Conservation (phyloP, 1,140 invertebrate genomes). For the Antheraea pernyi region DNA sequence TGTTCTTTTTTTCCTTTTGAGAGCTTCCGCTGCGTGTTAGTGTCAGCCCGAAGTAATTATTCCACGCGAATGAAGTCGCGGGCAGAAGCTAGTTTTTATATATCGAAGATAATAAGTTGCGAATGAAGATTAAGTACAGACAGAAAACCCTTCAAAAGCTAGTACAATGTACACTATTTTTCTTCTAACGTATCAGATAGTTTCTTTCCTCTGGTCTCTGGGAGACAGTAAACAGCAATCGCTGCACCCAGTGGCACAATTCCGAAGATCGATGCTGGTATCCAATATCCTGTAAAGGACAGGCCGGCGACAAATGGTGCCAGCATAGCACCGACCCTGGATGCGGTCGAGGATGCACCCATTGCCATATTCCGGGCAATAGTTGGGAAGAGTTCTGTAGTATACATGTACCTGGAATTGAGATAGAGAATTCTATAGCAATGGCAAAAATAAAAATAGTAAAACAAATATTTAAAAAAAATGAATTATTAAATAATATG, state of each 20-base stretch:
- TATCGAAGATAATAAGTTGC: neutral
- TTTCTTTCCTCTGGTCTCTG: conserved; percentile 66
- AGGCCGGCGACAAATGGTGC: conserved; percentile 69
- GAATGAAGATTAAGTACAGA: neutral
- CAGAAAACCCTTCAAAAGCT: neutral
- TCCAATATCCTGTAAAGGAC: conserved; percentile 38
- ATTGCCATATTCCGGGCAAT: conserved; percentile 75
- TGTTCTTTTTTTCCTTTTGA: too few species aligned
- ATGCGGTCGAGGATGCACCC: conserved; percentile 69
- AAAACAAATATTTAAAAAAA: too few species aligned
- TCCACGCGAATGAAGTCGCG: too few species aligned
- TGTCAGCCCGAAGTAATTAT: too few species aligned
- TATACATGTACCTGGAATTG: conserved; percentile 70
- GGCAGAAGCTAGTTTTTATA: too few species aligned
- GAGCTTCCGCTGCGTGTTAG: too few species aligned
- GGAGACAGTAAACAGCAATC: conserved; percentile 80
- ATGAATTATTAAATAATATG: too few species aligned
- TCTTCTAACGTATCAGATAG: conserved; percentile 30
- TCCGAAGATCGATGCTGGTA: conserved; percentile 84
- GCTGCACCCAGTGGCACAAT: conserved; percentile 79
- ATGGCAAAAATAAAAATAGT: too few species aligned
- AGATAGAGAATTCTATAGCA: neutral
- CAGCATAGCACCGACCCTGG: conserved; percentile 70
- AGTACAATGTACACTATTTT: neutral
- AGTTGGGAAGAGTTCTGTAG: conserved; percentile 78